Percentiles rank a stretch among this genome's conserved stretches.
Conservation (phyloP, 2,888 invertebrate species). For the Agriopis marginaria region DNA sequence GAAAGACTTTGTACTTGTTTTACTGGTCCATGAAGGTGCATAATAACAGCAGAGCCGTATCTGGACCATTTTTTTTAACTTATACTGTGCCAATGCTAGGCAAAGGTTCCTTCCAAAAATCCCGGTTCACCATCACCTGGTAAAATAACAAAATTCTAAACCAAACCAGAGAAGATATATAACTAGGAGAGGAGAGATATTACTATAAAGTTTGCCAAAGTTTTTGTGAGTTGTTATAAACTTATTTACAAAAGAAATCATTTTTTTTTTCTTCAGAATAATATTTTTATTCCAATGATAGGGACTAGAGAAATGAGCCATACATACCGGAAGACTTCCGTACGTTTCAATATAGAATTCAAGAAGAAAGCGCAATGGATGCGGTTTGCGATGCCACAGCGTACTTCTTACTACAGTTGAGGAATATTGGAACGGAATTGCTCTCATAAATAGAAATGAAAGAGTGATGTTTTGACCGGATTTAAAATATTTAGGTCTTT, state of each 20-base stretch:
- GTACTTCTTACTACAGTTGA: constrained; percentile 64
- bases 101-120: too few relatives aligned
- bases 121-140: too few relatives aligned
- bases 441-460: constrained; percentile 44
- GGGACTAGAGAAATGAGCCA: constrained; percentile 55
- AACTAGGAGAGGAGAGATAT: too few relatives aligned
- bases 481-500: background rate
- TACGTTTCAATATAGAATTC: constrained; percentile 56
- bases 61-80: too few relatives aligned
- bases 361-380: constrained; percentile 67
- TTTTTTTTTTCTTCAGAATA: background rate
- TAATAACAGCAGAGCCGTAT: too few relatives aligned
- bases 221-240: too few relatives aligned
- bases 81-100: too few relatives aligned
- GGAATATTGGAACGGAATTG: constrained; percentile 66
- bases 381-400: constrained; percentile 65
- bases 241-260: background rate
- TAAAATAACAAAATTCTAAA: too few relatives aligned
- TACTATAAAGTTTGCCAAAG: too few relatives aligned
- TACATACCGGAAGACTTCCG: constrained; percentile 59
- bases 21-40: too few relatives aligned
- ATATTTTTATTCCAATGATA: constrained; percentile 52
- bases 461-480: constrained; percentile 8
- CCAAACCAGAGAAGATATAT: too few relatives aligned
- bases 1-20: too few relatives aligned